These are phyloP conservation scores for Odontomachus brunneus DNA, from an alignment of 1,140 invertebrate species.

Conservation along the genomic window DNA sequence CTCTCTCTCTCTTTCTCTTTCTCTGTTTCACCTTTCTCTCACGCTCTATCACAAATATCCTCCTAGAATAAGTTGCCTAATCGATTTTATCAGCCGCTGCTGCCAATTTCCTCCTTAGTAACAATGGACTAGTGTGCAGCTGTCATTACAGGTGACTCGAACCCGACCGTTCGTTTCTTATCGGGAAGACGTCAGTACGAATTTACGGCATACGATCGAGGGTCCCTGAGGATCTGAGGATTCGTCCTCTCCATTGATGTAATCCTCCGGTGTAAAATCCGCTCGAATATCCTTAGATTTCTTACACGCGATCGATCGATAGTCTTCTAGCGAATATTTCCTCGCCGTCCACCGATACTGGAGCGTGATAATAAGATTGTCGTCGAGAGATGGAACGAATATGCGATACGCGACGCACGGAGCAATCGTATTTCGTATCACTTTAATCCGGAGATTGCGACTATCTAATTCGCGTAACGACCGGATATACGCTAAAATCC, in stretches of 20 bases:
- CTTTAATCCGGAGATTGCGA: background rate
- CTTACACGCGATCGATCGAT: too few relatives aligned
- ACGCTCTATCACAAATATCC: too few relatives aligned
- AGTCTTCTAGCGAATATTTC: background rate
- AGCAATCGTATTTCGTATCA: background rate
- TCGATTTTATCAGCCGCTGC: constrained; percentile 22
- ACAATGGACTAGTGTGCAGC: constrained; percentile 9
- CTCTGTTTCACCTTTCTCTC: background rate
- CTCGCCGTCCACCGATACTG: background rate
- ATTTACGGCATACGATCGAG: background rate
- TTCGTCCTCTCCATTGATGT: background rate
- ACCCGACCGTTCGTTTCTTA: background rate
- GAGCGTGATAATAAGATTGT: background rate
- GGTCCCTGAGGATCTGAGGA: background rate
- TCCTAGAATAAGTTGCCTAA: too few relatives aligned
- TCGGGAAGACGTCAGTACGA: background rate
- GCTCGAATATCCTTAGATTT: too few relatives aligned
- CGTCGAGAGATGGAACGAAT: background rate
- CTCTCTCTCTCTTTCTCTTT: background rate
- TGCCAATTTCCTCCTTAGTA: constrained; percentile 4
- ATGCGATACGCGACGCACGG: too few relatives aligned
- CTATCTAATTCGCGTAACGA: background rate
- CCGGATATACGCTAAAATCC: background rate
- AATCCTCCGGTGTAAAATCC: background rate
- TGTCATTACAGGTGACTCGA: constrained; percentile 4